Evolutionary conservation across 1,140 invertebrate genomes (phyloP).

Genomic region (Drosophila sechellia): DNA sequence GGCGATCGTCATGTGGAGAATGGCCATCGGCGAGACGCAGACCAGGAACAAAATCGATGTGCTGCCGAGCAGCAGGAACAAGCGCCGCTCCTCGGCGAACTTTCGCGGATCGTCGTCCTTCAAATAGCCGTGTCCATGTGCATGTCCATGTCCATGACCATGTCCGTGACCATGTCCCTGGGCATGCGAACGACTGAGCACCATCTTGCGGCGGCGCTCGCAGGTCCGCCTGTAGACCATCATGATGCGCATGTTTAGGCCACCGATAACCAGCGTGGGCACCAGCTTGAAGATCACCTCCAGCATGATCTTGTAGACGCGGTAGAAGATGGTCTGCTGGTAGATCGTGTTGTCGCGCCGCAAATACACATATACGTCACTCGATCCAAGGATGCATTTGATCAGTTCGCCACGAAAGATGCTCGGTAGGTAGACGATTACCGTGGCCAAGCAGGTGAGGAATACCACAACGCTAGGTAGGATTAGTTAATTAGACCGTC

Average conservation of each 20-base stretch:
- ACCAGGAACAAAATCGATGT: slow-evolving; percentile 90
- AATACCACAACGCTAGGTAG: slow-evolving; percentile 85
- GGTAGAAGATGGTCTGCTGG: slow-evolving; percentile 86
- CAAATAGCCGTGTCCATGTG: slow-evolving; percentile 21
- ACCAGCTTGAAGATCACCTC: slow-evolving; percentile 89
- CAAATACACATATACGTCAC: slow-evolving; percentile 86
- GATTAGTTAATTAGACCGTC: too few relatives aligned
- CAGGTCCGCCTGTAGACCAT: slow-evolving; percentile 89
- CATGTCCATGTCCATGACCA: slow-evolving; percentile 11
- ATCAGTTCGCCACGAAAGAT: slow-evolving; percentile 87
- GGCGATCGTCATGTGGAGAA: slow-evolving; percentile 89
- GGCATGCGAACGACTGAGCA: slow-evolving; percentile 84
- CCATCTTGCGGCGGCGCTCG: slow-evolving; percentile 88
- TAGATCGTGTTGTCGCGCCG: slow-evolving; percentile 86
- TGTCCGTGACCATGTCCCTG: slow-evolving; percentile 28
- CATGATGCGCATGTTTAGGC: slow-evolving; percentile 89
- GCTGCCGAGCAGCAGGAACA: slow-evolving; percentile 89
- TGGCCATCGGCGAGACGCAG: slow-evolving; percentile 91
- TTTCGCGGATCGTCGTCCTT: slow-evolving; percentile 88
- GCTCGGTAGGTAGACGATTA: slow-evolving; percentile 88
- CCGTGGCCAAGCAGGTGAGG: slow-evolving; percentile 87
- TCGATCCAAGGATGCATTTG: slow-evolving; percentile 85
- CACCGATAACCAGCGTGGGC: slow-evolving; percentile 88
- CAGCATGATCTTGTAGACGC: slow-evolving; percentile 88
- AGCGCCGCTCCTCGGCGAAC: slow-evolving; percentile 89